Evolutionary conservation across 2,888 invertebrate species (phyloP), one percentile per base, ranked within the genome.

Genomic region (Spodoptera littoralis): DNA sequence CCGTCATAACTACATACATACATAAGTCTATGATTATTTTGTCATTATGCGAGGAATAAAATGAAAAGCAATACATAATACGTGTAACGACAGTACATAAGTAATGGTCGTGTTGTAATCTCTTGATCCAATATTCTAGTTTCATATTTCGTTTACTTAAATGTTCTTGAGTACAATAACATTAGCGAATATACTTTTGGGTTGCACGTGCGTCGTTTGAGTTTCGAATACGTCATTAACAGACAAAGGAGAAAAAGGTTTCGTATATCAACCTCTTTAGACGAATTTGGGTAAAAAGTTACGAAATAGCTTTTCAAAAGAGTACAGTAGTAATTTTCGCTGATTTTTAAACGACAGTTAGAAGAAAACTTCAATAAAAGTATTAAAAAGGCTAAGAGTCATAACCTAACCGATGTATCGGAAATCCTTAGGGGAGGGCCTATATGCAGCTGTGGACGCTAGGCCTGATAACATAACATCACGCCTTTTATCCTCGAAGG

Each of bases 191-290:
- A 44, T 30, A 8, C 1, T 36, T 36, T 36, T 36, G n/a, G 52
- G 65, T 62, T 62, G 65, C 71, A 71, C 65, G 60, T 74, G 70
- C 65, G 58, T 55, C 22, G 51, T 58, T 52, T 64, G 50, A 36
- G 45, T 62, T 54, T 59, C 36, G n/a, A 53, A 45, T 68, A 45
- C 12, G 47, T 53, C 24, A 24, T 44, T 18, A 36, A 55, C 55
- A 13, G 55, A 62, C 67, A 76, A 79, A 65, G 56, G 36, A 46
- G 52, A 45, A 59, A 36, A 59, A 52, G 43, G 48, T 63, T 68
- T 71, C 24, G 54, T 55, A 49, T 53, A 22, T 46, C 42, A 57
- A 36, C 48, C 8, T 4, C 27, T 59, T 18, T 18, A 63, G 4
- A 59, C 42, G 30, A 1, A 42, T 13, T 52, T 45, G 13, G 36